Conservation (phyloP, 2,113 vertebrate species). For the Hepsetus odoe region DNA sequence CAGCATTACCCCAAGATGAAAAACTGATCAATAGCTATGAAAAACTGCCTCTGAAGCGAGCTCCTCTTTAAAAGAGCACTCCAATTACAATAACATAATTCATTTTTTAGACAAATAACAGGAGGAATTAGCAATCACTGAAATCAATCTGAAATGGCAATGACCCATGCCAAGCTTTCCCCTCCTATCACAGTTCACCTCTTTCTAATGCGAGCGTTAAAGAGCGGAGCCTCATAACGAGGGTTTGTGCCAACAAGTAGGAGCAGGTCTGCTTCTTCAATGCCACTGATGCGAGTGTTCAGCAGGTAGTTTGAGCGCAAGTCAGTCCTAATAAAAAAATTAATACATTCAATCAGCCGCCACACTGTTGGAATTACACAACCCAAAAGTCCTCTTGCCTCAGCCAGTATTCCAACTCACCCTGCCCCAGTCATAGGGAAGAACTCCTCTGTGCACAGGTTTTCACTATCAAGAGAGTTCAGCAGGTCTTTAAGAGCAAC, state of each 20-base stretch:
- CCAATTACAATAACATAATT: background rate
- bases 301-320: conserved; percentile 94
- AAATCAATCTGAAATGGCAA: background rate
- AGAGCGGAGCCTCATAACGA: conserved; percentile 92
- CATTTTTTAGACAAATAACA: no score
- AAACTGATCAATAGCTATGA: background rate
- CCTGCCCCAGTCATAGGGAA: conserved; percentile 91
- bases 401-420: conserved; percentile 68
- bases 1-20: background rate
- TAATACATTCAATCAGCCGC: background rate
- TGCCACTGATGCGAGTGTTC: conserved; percentile 88
- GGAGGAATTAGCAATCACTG: background rate
- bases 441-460: conserved; percentile 90
- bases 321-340: conserved; percentile 71
- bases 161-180: no score
- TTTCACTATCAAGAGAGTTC: conserved; percentile 87
- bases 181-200: conserved; percentile 75
- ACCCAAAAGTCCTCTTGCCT: background rate
- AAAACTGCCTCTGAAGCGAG: background rate
- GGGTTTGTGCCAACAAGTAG: conserved; percentile 93
- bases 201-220: conserved; percentile 93
- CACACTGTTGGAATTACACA: background rate
- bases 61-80: background rate
- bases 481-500: conserved; percentile 91
- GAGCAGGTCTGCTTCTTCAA: conserved; percentile 90